Evolutionary conservation across 2,888 invertebrate genomes (phyloP), one percentile per base, ranked within the genome.

Genomic region (Tiphia femorata): DNA sequence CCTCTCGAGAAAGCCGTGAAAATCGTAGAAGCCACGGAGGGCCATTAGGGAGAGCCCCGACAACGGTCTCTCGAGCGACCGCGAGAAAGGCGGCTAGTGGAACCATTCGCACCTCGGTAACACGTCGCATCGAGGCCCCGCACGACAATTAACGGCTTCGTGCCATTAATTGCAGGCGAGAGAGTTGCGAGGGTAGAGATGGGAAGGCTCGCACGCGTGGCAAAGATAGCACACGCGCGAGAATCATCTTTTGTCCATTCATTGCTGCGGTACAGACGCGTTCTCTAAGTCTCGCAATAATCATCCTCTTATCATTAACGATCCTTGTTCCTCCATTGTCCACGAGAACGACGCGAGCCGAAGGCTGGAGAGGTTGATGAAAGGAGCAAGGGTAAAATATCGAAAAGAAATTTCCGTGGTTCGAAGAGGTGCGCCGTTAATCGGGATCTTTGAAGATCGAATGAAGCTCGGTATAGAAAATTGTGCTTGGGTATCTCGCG

Each of bases 221-320:
- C 19, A 19, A 17, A 44, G 14, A 38, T 16, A 47, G 35, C 6
- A 20, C 8, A 40, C 37, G 4, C 1, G 17, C 37, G 29, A 10
- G 14, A 47, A 23, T 40, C 51, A 17, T 20, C 37, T 48, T 55
- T 58, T 60, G 46, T 52, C 43, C 40, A 33, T 21, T 47, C 43
- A 19, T 20, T 35, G 46, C 58, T 48, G 55, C 55, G 51, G 52
- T 55, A 33, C 54, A 38, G 61, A 61, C 61, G 56, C 61, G 64
- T 61, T 61, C n/a, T 61, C 49, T 49, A 49, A 50, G 46, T 52
- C 41, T 49, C 35, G 61, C 61, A 65, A 65, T 65, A 61, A 58
- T 53, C 44, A 42, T n/a, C 40, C 63, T 61, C 65, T 64, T 55
- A 65, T 64, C 61, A 61, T 57, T 65, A 65, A 65, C 61, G 65